A percentile compares a stretch with the other conserved stretches of the same genome.
These are phyloP conservation scores for Microcebus tavaratra DNA, from an alignment of 2,113 vertebrate species.

Conservation along the genomic window DNA sequence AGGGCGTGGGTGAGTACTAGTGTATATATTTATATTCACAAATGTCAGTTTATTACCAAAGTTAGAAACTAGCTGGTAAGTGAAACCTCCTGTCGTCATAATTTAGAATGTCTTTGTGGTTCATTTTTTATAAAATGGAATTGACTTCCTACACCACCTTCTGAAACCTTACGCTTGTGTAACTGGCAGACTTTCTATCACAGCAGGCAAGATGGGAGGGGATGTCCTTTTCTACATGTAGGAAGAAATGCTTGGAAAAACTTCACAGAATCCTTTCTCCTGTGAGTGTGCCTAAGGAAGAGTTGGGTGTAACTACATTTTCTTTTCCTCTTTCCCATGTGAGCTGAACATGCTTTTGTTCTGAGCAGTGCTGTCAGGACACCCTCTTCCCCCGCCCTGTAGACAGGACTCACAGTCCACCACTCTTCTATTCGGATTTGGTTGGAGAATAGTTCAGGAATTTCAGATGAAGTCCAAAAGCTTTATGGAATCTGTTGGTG, in stretches of 20 bases:
- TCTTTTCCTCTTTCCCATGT: background rate
- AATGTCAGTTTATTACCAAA: constrained; percentile 78
- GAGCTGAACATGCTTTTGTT: background rate
- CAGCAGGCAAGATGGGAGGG: background rate
- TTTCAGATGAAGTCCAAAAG: background rate
- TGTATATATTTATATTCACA: constrained; percentile 73
- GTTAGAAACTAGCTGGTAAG: constrained; percentile 75
- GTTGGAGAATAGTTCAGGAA: background rate
- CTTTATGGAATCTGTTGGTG: constrained; percentile 9
- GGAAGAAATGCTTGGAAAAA: constrained; percentile 11
- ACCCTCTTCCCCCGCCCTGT: background rate
- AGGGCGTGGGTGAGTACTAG: constrained; percentile 58
- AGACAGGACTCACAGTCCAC: background rate
- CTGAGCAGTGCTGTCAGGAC: background rate
- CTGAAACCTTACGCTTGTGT: background rate
- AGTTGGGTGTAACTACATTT: background rate
- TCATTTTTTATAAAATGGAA: background rate
- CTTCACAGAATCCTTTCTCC: constrained; percentile 16
- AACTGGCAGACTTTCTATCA: constrained; percentile 53
- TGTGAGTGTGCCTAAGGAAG: background rate
- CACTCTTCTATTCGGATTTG: background rate
- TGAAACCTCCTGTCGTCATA: constrained; percentile 47
- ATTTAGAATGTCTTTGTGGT: background rate
- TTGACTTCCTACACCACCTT: constrained; percentile 11
- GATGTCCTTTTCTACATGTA: background rate